phyloP scores from a whole-genome alignment of 2,797 vertebrate species.

The Menidia menidia region DNA sequence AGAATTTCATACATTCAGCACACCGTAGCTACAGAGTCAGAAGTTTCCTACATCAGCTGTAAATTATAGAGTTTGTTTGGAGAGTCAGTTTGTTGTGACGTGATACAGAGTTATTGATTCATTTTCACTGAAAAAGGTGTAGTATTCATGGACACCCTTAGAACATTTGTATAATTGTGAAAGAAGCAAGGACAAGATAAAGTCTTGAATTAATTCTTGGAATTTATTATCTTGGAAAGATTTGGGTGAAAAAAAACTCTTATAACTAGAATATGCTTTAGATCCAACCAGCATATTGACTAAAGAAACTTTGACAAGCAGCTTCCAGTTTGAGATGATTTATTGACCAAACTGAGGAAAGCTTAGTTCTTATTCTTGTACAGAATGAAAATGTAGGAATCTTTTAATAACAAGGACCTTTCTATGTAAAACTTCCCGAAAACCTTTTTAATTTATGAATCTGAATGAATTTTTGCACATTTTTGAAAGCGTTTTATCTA shows the following conservation, averaged over 20 bases:
- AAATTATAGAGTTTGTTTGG: conserved; percentile 1
- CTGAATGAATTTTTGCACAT: not conserved
- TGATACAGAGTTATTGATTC: not conserved
- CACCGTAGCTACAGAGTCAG: conserved; percentile 38
- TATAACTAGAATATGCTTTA: not conserved
- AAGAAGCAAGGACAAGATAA: not conserved
- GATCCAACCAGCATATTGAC: not conserved
- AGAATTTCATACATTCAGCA: conserved; percentile 58
- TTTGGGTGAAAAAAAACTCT: not conserved
- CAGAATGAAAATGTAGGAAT: not conserved
- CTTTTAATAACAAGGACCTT: not conserved
- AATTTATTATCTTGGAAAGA: not conserved
- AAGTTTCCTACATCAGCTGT: conserved; percentile 31
- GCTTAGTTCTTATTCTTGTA: not conserved
- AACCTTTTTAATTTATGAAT: not conserved
- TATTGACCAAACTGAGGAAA: not conserved
- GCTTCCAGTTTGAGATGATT: not conserved
- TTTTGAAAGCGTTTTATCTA: not conserved
- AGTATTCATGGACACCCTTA: not conserved
- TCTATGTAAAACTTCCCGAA: no score
- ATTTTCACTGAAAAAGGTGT: not conserved
- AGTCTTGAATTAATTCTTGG: not conserved
- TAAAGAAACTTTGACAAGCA: not conserved
- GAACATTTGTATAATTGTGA: not conserved
- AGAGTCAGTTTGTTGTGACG: not conserved